These are phyloP conservation scores for Syndactyla subalaris DNA, from an alignment of 2,797 vertebrate genomes.

Conservation along the genomic window DNA sequence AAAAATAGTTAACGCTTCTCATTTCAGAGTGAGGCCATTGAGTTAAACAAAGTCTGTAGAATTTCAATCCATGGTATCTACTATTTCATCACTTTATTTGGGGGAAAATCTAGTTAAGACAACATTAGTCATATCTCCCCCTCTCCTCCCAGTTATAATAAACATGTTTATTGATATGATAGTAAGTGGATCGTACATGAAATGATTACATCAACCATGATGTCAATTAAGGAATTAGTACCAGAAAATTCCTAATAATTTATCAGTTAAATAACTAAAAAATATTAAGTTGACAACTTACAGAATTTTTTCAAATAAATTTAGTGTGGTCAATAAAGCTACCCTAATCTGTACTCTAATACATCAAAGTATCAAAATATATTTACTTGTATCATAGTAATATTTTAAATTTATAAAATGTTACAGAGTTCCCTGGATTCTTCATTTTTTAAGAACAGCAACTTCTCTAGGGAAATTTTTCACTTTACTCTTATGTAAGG, in stretches of 20 bases:
- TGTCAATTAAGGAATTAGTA: background rate
- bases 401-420: background rate
- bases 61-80: background rate
- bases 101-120: background rate
- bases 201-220: background rate
- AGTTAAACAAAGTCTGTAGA: background rate
- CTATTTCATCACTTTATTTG: background rate
- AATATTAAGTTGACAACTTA: background rate
- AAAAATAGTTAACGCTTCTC: background rate
- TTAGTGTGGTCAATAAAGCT: background rate
- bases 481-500: background rate
- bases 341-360: background rate
- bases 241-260: background rate
- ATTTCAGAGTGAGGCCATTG: background rate
- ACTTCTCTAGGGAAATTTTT: background rate
- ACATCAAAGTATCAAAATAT: background rate
- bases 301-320: background rate
- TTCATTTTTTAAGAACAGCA: background rate
- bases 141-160: background rate
- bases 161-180: background rate
- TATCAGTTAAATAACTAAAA: background rate
- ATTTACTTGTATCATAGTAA: background rate
- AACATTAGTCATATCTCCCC: fast-evolving
- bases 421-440: background rate
- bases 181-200: background rate